These are phyloP conservation scores for Tetraodon nigroviridis DNA, from an alignment of 2,113 vertebrate species.

Conservation along the genomic window DNA sequence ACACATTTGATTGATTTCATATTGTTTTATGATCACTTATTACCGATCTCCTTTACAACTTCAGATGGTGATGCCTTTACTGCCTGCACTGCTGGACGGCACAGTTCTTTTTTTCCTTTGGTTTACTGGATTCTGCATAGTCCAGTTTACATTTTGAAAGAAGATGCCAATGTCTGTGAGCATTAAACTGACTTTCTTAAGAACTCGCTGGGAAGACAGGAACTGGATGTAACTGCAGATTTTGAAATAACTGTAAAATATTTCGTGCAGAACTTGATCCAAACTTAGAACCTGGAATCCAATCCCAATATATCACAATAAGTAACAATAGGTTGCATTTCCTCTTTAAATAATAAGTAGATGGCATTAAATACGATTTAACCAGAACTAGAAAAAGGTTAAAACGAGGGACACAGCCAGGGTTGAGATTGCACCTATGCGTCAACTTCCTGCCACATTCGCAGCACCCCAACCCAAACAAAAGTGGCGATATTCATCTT, in stretches of 20 bases:
- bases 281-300: too few relatives aligned
- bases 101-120: conserved; percentile 21
- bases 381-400: neutral
- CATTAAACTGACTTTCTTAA: neutral
- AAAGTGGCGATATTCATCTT: conserved; percentile 29
- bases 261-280: too few relatives aligned
- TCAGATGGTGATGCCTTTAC: conserved; percentile 25
- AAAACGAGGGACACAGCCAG: neutral
- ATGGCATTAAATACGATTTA: neutral
- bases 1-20: neutral
- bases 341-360: neutral
- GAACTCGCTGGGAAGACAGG: too few relatives aligned
- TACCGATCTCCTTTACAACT: neutral
- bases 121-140: conserved; percentile 5
- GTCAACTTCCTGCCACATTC: neutral
- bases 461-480: neutral
- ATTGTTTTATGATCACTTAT: conserved; percentile 7
- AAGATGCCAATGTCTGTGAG: conserved; percentile 1
- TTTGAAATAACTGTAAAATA: too few relatives aligned
- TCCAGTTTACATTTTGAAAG: neutral
- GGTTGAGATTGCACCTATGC: neutral
- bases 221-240: too few relatives aligned
- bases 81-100: conserved; percentile 18
- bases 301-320: too few relatives aligned
- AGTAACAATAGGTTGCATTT: neutral